These are phyloP conservation scores for Lucilia sericata DNA, from an alignment of 1,140 invertebrate genomes.

Conservation along the genomic window DNA sequence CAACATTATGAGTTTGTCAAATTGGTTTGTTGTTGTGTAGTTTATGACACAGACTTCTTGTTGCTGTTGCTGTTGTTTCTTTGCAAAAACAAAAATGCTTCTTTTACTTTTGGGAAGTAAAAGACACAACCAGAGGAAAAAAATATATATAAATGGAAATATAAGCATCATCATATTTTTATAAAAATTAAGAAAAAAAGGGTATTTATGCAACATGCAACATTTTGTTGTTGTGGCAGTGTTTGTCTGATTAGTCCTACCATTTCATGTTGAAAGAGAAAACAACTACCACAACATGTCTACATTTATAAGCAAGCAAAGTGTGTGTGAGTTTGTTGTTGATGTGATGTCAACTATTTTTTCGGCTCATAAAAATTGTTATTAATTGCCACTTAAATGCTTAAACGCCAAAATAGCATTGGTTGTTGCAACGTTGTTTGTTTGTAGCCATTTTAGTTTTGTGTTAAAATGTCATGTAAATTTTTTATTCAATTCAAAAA, in stretches of 20 bases:
- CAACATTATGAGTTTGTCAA: constrained; percentile 66
- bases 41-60: constrained; percentile 4
- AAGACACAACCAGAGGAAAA: background rate
- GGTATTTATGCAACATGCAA: constrained; percentile 49
- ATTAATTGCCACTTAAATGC: constrained; percentile 69
- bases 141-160: background rate
- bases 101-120: background rate
- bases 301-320: too few relatives aligned
- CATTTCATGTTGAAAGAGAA: background rate
- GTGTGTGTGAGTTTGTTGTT: constrained; percentile 52
- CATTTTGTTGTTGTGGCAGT: constrained; percentile 53
- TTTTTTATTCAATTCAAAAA: background rate
- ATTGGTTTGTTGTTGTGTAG: constrained; percentile 59
- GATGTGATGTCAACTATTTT: constrained; percentile 61
- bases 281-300: background rate
- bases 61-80: background rate
- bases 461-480: constrained; percentile 19
- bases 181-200: constrained; percentile 32
- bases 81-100: background rate
- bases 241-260: constrained; percentile 23
- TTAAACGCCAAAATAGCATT: constrained; percentile 63
- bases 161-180: constrained; percentile 22
- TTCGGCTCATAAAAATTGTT: constrained; percentile 68
- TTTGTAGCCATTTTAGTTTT: constrained; percentile 15
- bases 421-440: constrained; percentile 31